These are phyloP conservation scores for Aegotheles bennettii DNA, from an alignment of 2,113 vertebrate species.

Conservation along the genomic window DNA sequence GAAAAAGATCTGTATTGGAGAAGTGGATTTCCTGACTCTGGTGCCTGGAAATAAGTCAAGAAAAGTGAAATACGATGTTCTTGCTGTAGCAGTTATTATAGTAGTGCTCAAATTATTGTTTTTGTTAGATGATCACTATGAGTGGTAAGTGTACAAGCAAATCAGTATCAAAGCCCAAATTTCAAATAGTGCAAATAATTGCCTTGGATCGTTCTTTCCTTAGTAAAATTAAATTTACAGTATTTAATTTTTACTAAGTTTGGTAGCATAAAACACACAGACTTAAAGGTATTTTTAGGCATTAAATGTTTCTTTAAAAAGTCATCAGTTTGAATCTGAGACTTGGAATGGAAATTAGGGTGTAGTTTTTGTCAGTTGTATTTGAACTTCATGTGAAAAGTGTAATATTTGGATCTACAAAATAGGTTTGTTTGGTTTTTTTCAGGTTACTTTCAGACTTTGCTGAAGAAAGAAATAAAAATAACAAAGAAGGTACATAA, in stretches of 20 bases:
- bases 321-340: background rate
- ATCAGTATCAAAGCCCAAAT: background rate
- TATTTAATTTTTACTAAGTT: background rate
- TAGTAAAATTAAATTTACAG: background rate
- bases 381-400: background rate
- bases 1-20: constrained; percentile 65
- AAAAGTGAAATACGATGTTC: constrained; percentile 82
- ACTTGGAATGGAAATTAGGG: background rate
- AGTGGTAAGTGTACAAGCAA: constrained; percentile 78
- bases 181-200: background rate
- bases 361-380: background rate
- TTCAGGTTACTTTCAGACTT: constrained; percentile 68
- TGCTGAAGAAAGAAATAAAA: constrained; percentile 62
- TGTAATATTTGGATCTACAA: background rate
- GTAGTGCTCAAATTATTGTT: constrained; percentile 88
- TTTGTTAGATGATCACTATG: constrained; percentile 81
- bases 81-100: constrained; percentile 81
- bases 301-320: background rate
- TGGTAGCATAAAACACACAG: background rate
- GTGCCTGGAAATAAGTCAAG: constrained; percentile 45
- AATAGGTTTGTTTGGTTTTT: background rate
- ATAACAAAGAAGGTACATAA: constrained; percentile 70
- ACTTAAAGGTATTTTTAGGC: background rate
- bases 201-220: background rate
- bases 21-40: constrained; percentile 72